These are phyloP conservation scores for Nannoperca obscura DNA, from an alignment of 2,797 vertebrate genomes.

Conservation along the genomic window DNA sequence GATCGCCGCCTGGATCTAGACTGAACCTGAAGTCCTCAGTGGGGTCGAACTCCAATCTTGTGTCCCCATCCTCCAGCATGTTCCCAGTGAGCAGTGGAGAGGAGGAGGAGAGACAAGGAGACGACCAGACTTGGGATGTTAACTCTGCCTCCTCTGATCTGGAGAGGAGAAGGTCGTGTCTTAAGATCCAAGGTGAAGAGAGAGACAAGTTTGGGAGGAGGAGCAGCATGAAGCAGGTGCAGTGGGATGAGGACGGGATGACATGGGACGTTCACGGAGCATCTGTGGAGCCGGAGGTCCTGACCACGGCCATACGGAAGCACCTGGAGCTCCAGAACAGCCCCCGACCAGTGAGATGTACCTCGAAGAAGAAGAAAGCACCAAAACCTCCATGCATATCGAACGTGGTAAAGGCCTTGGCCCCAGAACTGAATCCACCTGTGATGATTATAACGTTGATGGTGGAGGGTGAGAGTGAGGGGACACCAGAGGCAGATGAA, in stretches of 20 bases:
- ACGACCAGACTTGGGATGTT: constrained; percentile 17
- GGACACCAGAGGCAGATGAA: not conserved
- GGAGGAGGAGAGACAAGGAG: constrained; percentile 45
- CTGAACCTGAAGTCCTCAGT: constrained; percentile 70
- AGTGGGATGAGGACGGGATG: constrained; percentile 96
- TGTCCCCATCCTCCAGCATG: constrained; percentile 78
- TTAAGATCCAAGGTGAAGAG: constrained; percentile 70
- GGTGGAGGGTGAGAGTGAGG: constrained; percentile 21
- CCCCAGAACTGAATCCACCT: constrained; percentile 29
- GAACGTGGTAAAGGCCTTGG: constrained; percentile 26
- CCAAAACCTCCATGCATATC: constrained; percentile 58
- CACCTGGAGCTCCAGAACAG: constrained; percentile 92
- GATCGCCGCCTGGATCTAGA: constrained; percentile 78
- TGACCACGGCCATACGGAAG: constrained; percentile 91
- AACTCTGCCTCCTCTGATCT: not conserved
- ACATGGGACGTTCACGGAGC: constrained; percentile 97
- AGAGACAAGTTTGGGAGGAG: constrained; percentile 66
- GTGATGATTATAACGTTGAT: not conserved
- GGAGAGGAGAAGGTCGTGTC: constrained; percentile 71
- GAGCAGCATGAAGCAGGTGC: constrained; percentile 93
- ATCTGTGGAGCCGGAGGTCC: constrained; percentile 90
- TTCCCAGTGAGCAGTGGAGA: constrained; percentile 72
- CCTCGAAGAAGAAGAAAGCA: constrained; percentile 77
- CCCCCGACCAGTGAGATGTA: constrained; percentile 60
- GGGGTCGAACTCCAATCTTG: constrained; percentile 78